Percentiles rank a stretch among this genome's conserved stretches.
Conservation (phyloP, 2,797 vertebrate species). For the Gambelia wislizenii region DNA sequence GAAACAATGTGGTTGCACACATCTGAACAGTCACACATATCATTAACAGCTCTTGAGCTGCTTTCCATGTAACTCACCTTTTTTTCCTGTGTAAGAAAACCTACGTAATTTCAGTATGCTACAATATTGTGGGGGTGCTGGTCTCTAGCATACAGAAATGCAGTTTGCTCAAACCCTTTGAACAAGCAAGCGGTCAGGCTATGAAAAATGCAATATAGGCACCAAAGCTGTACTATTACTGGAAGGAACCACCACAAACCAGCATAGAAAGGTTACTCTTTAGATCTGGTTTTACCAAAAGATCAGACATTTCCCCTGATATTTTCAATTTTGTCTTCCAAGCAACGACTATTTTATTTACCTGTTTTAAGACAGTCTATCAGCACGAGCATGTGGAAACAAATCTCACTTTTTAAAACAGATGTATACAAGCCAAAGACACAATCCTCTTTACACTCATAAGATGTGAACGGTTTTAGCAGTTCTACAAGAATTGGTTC, state of each 20-base stretch:
- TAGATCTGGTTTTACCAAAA: not conserved
- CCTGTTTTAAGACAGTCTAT: not conserved
- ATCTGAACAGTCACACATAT: not conserved
- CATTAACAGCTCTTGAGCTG: not conserved
- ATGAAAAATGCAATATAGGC: not conserved
- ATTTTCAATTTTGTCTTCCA: not conserved
- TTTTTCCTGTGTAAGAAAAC: not conserved
- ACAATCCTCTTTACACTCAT: not conserved
- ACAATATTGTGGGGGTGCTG: not conserved
- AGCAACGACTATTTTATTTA: not conserved
- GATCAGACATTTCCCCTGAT: not conserved
- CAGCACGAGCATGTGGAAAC: not conserved
- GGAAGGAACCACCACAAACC: not conserved
- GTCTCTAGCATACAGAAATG: not conserved
- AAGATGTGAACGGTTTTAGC: conserved; percentile 49
- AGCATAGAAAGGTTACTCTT: not conserved
- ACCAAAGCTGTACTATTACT: not conserved
- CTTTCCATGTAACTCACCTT: not conserved
- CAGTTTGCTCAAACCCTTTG: not conserved
- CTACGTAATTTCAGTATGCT: not conserved
- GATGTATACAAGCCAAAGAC: not conserved
- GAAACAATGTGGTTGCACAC: not conserved
- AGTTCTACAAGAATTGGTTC: conserved; percentile 18
- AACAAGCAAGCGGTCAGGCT: not conserved
- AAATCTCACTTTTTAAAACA: conserved; percentile 5